Conservation (phyloP, 2,113 vertebrate genomes). For the Campylomormyrus numenius region DNA sequence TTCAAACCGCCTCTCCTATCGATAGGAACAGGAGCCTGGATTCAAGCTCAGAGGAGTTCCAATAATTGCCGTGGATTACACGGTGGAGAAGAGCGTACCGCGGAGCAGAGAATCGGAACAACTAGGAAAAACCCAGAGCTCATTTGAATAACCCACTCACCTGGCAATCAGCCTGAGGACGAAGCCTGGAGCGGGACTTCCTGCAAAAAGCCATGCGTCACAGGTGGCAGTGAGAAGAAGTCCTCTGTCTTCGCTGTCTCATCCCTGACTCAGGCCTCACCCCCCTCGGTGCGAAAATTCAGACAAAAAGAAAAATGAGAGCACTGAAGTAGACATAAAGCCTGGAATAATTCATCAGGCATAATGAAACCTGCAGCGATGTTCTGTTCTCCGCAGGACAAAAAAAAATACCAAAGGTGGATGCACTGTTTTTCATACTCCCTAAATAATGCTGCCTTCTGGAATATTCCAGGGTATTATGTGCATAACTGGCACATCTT, state of each 20-base stretch:
- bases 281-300: not conserved
- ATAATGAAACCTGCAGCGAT: not conserved
- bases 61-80: not conserved
- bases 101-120: not conserved
- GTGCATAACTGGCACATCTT: not conserved
- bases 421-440: not conserved
- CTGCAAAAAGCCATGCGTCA: not conserved
- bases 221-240: not conserved
- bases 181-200: not conserved
- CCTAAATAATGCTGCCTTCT: not conserved
- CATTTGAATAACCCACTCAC: not conserved
- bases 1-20: not conserved
- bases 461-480: not conserved
- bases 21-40: not conserved
- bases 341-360: not conserved
- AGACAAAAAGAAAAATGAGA: not conserved
- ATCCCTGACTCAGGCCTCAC: not conserved
- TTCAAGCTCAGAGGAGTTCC: not conserved
- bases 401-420: not conserved
- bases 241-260: not conserved
- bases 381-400: not conserved
- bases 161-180: not conserved
- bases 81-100: not conserved
- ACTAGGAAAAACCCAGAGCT: not conserved
- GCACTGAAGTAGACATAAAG: not conserved